A percentile compares a stretch with the other conserved stretches of the same genome.
Evolutionary conservation across 2,113 vertebrate genomes (phyloP).

Genomic region (Pelobates fuscus): DNA sequence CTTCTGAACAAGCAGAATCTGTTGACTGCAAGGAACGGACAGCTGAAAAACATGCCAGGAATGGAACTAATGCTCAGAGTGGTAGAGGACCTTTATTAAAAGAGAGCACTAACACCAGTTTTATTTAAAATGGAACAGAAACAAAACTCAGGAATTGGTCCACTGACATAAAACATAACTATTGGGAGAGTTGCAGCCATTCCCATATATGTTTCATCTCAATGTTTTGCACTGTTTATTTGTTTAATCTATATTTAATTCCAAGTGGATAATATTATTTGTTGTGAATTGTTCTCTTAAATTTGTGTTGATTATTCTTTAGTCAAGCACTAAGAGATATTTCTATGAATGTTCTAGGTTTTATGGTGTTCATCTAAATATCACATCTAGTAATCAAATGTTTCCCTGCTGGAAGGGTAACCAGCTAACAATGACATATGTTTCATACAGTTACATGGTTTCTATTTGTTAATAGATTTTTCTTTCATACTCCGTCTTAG

Average conservation of each 20-base stretch:
- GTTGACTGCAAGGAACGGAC: conserved; percentile 67
- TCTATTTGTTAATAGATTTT: conserved; percentile 21
- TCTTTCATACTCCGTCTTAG: conserved; percentile 11
- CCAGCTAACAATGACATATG: not conserved
- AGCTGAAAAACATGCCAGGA: conserved; percentile 53
- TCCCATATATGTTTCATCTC: conserved; percentile 70
- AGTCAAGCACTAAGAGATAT: conserved; percentile 53
- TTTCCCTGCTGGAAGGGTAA: conserved; percentile 8
- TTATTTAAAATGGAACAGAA: conserved; percentile 49
- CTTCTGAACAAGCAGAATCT: conserved; percentile 68
- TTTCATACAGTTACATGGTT: not conserved
- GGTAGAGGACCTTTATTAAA: conserved; percentile 52
- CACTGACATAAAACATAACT: conserved; percentile 56
- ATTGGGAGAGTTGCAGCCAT: conserved; percentile 66
- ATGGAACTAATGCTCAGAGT: conserved; percentile 51
- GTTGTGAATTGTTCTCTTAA: conserved; percentile 62
- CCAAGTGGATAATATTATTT: conserved; percentile 66
- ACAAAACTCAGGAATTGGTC: conserved; percentile 69
- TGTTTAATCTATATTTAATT: conserved; percentile 70
- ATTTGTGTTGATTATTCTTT: conserved; percentile 57
- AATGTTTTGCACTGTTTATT: conserved; percentile 71
- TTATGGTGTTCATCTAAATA: not conserved
- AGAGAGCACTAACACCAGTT: conserved; percentile 59
- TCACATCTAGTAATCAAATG: not conserved
- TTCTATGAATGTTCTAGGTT: not conserved